Evolutionary conservation across 2,113 vertebrate genomes (phyloP).

Genomic region (Sinocyclocheilus anophthalmus): DNA sequence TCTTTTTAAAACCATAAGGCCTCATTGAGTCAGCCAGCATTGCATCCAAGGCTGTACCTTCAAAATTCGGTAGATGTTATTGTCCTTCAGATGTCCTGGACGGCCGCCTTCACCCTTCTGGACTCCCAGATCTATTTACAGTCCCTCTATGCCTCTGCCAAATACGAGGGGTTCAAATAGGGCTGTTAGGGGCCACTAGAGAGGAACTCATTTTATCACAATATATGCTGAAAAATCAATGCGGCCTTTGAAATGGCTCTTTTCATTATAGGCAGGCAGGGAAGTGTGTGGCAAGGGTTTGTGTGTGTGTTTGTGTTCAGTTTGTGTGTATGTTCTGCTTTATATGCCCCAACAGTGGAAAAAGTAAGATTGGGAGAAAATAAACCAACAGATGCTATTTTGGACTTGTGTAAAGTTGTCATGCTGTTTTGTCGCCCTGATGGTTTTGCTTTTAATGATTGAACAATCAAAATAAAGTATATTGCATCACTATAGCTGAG

Average conservation of each 20-base stretch:
- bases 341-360: constrained; percentile 64
- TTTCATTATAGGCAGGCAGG: constrained; percentile 73
- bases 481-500: neutral
- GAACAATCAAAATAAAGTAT: constrained; percentile 54
- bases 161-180: constrained; percentile 72
- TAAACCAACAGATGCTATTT: constrained; percentile 65
- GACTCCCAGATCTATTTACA: constrained; percentile 72
- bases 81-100: constrained; percentile 42
- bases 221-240: constrained; percentile 78
- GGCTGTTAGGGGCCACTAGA: constrained; percentile 72
- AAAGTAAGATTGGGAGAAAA: constrained; percentile 66
- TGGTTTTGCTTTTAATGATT: constrained; percentile 65
- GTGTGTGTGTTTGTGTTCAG: constrained; percentile 37
- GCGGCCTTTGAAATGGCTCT: constrained; percentile 69
- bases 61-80: neutral
- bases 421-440: constrained; percentile 59
- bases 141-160: constrained; percentile 68
- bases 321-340: constrained; percentile 67
- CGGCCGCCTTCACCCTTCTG: constrained; percentile 52
- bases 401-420: constrained; percentile 64
- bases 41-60: constrained; percentile 9
- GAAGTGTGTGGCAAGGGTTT: constrained; percentile 71
- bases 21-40: neutral
- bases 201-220: constrained; percentile 73
- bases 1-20: neutral